Base-by-base conservation (phyloP, 1,140 invertebrate species). In the Geopemphigus sp. region DNA sequence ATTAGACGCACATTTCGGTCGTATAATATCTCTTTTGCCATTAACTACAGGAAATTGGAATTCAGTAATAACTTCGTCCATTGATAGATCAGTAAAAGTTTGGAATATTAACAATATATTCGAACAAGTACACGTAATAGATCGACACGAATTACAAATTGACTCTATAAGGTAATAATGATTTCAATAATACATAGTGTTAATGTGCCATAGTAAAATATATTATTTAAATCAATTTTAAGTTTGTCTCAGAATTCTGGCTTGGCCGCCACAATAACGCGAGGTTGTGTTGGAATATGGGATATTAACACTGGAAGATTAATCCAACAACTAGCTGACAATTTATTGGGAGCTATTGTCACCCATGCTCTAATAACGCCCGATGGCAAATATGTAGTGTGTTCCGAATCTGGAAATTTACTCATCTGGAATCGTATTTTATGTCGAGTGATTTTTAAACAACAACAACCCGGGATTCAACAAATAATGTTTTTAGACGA, bases 71-170 rank as follows among this genome's bases (percentile, higher is more conserved):
- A 97, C 97, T 0, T 98, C 97, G 0, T 98, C 96, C 0, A 97
- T 99, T 73, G 97, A 99, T 86, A 90, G 96, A 81, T 96, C 95
- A 1, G 96, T 99, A 1, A 98, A 99, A 88, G 96, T 99, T 0
- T 99, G 97, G 97, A 99, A 98, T 86, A 97, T 99, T 81, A 97
- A 98, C 84, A 98, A 99, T 84, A 98, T 99, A 83, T 96, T 97
- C 84, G 96, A 98, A 84, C 95, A 98, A 87, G 96, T 98, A 5
- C 94, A 98, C 85, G 93, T 95, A 22, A 96, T 99, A 82, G 95
- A 98, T 84, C 88, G 96, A 64, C 95, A 98, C 85, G 97, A 99
- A 85, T 87, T 98, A 68, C 95, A 96, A 83, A 95, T 99, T 80
- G 96, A 99, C 86, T 91, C 92, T 29, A 93, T 98, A 29, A 91